Evolutionary conservation across 2,113 vertebrate genomes (phyloP).

Genomic region (Bujurquina vittata): DNA sequence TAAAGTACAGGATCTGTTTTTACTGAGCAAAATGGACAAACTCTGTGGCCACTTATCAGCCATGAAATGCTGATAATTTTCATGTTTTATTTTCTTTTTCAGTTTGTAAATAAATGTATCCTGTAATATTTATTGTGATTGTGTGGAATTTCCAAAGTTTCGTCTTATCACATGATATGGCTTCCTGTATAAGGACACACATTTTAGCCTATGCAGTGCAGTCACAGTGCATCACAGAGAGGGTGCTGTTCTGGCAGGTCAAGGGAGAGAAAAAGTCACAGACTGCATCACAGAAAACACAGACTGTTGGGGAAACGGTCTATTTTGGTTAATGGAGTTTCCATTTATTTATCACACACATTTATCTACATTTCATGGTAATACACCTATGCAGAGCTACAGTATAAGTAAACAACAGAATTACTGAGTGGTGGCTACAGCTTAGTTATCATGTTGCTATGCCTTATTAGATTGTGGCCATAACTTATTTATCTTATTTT

Average conservation of each 20-base stretch:
- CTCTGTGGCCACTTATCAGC: neutral
- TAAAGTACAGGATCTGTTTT: neutral
- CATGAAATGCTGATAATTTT: neutral
- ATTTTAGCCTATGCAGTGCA: neutral
- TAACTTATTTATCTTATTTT: neutral
- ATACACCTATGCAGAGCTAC: too few species aligned
- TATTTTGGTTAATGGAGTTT: neutral
- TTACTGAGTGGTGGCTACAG: neutral
- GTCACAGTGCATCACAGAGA: neutral
- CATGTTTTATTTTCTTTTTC: neutral
- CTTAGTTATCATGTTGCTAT: neutral
- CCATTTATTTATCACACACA: neutral
- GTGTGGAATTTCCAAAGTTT: fast-evolving
- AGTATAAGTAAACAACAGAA: neutral
- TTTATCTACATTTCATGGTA: neutral
- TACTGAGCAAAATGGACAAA: neutral
- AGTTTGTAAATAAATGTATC: neutral
- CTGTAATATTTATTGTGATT: neutral
- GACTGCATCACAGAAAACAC: neutral
- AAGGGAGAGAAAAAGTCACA: neutral
- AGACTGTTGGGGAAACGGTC: neutral
- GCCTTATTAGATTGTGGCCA: neutral
- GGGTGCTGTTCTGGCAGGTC: neutral
- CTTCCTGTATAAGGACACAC: neutral
- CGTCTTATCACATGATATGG: neutral